Conservation (phyloP, 2,797 vertebrate species). For the Parauchenoglanis punctatus region DNA sequence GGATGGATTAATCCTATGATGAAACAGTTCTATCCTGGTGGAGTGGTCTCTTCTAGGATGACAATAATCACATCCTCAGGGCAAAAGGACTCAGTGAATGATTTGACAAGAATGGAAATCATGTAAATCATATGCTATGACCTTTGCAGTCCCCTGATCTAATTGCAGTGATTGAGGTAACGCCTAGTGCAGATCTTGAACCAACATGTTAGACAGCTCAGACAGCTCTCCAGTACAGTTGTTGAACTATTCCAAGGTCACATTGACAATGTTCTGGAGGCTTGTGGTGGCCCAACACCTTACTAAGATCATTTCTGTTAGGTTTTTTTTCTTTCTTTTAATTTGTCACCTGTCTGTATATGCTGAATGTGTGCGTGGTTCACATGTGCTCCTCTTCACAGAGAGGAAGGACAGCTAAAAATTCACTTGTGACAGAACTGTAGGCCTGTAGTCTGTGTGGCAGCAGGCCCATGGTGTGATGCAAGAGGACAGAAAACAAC, state of each 20-base stretch:
- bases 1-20: neutral
- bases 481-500: constrained; percentile 45
- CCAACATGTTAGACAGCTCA: no score
- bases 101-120: neutral
- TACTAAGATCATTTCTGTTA: neutral
- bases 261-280: neutral
- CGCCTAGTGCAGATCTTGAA: neutral
- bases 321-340: neutral
- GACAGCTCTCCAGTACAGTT: neutral
- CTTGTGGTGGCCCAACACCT: neutral
- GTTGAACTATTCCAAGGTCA: neutral
- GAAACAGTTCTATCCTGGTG: neutral
- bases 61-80: neutral
- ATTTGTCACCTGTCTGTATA: neutral
- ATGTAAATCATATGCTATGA: neutral
- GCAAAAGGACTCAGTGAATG: neutral
- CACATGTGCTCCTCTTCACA: neutral
- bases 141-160: neutral
- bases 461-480: constrained; percentile 47
- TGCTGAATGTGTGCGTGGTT: neutral
- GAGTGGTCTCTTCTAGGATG: neutral
- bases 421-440: constrained; percentile 30
- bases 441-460: constrained; percentile 14
- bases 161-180: neutral
- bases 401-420: constrained; percentile 9